Base-by-base conservation (phyloP, 2,113 vertebrate genomes). In the Muscicapa adusta region DNA sequence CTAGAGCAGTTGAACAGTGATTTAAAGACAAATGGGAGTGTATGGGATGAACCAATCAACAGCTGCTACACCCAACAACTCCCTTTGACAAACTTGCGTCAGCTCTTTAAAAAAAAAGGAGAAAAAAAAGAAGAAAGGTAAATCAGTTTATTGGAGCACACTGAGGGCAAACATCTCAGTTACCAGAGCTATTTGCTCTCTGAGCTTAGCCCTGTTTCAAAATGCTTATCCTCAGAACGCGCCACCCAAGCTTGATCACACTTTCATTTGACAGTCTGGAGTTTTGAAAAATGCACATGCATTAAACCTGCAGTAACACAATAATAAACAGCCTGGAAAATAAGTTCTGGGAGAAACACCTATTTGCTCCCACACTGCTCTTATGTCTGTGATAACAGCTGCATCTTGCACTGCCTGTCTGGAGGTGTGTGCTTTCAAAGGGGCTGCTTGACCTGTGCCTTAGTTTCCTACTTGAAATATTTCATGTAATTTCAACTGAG, bases 11-110 rank as follows among this genome's bases (percentile, higher is more conserved):
- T 95, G 94, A 93, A 94, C 93, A 98, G 95, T 97, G 95, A 97
- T 98, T 98, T 98, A 98, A 98, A 98, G 95, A 93, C 90, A 96
- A 97, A 97, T 97, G 98, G 98, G 98, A 97, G 98, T 98, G 97
- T 97, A 93, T 91, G 15, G 89, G 89, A 77, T 42, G 89, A 96
- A 84, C 98, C 98, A 98, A 98, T 98, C 97, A 98, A 62, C 89
- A 96, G 82, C 56, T 93, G 95, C 93, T 85, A 96, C 43, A 71
- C 77, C 93, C 93, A 97, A 97, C 96, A 97, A 96, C 97, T 95
- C 97, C 97, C 97, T 97, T 96, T 42, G 80, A 96, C 92, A 96
- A 96, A 96, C 94, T 98, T 98, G 97, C 98, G 97, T 98, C 97
- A 98, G 94, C 85, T 97, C 80, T 97, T 93, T 43, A 96, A 97